Conservation (phyloP, 2,113 vertebrate species). For the Peromyscus californicus region DNA sequence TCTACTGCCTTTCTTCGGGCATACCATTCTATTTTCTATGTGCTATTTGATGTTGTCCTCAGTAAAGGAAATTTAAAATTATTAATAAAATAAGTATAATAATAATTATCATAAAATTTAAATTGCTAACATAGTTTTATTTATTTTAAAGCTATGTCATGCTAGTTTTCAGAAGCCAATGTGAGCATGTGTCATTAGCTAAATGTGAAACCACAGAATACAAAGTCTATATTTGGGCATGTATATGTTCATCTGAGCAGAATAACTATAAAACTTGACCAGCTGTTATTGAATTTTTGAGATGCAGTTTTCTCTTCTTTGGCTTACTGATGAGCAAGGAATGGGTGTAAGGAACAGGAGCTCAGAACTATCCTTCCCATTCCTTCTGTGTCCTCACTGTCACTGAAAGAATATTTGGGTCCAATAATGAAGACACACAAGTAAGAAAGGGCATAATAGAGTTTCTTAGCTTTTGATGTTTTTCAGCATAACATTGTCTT, state of each 20-base stretch:
- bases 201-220: not conserved
- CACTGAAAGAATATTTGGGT: not conserved
- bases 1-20: not conserved
- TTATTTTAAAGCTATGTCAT: not conserved
- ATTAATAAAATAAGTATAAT: not conserved
- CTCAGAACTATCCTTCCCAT: not conserved
- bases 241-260: not conserved
- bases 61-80: slow-evolving; percentile 6
- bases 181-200: not conserved
- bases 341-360: not conserved
- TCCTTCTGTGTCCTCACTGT: not conserved
- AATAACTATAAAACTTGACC: not conserved
- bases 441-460: not conserved
- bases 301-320: not conserved
- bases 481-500: too few species aligned
- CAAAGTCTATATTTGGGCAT: not conserved
- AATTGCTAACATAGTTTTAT: slow-evolving; percentile 1
- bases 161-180: not conserved
- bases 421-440: not conserved
- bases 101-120: not conserved
- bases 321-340: not conserved
- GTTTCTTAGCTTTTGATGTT: not conserved
- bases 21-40: not conserved
- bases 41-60: not conserved
- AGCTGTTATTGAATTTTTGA: not conserved